Percentiles rank a stretch among this genome's conserved stretches.
Evolutionary conservation across 53 echinoderm and acorn worm genomes (phyloP).

Genomic region (Crossaster papposus): DNA sequence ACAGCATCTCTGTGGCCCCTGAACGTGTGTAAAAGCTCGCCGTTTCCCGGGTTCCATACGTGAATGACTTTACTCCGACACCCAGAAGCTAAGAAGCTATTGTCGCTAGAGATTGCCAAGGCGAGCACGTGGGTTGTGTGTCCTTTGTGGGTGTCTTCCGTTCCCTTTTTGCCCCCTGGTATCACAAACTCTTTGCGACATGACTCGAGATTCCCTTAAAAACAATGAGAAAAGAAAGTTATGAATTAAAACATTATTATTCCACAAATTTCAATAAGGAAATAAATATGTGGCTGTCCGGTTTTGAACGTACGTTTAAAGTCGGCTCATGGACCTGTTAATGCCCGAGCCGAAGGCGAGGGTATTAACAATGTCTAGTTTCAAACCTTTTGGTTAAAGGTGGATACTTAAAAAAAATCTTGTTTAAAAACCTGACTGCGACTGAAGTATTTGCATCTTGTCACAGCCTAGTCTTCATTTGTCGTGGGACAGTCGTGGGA

Average conservation of each 20-base stretch:
- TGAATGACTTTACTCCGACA: conserved; percentile 92
- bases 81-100: conserved; percentile 84
- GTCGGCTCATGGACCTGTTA: too few relatives aligned
- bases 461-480: too few relatives aligned
- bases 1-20: conserved; percentile 94
- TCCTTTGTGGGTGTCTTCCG: conserved; percentile 89
- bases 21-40: conserved; percentile 85
- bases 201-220: conserved; percentile 82
- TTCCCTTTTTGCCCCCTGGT: conserved; percentile 92
- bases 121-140: conserved; percentile 91
- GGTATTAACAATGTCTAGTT: too few relatives aligned
- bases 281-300: too few relatives aligned
- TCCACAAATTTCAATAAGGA: neutral
- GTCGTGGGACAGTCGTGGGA: too few relatives aligned
- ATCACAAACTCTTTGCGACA: conserved; percentile 83
- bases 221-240: neutral
- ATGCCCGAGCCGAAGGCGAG: too few relatives aligned
- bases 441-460: too few relatives aligned
- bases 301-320: too few relatives aligned
- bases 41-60: conserved; percentile 85
- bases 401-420: too few relatives aligned
- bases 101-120: conserved; percentile 88
- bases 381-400: too few relatives aligned
- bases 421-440: too few relatives aligned
- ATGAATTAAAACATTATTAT: neutral